Evolutionary conservation across 2,113 vertebrate genomes (phyloP).

Genomic region (Ceuthmochares aereus): DNA sequence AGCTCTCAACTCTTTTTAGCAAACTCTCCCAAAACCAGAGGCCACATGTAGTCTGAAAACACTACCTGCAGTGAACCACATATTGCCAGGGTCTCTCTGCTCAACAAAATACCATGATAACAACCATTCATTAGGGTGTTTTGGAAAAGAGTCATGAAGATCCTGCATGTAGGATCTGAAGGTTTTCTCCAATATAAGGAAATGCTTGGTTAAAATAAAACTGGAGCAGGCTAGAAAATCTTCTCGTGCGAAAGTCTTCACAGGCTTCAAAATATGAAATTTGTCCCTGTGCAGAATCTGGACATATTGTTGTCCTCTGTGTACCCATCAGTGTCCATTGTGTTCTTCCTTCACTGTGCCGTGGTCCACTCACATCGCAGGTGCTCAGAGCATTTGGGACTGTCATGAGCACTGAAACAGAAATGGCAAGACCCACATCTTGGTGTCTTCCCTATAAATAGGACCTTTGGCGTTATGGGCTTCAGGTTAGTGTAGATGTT

Average conservation of each 20-base stretch:
- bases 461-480: accelerated
- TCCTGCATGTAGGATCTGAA: neutral
- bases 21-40: neutral
- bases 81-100: neutral
- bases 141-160: neutral
- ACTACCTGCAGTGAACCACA: neutral
- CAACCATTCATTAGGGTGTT: neutral
- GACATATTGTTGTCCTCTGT: accelerated
- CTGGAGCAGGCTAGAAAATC: neutral
- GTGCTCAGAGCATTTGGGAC: neutral
- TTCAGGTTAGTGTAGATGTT: accelerated
- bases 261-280: neutral
- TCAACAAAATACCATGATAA: neutral
- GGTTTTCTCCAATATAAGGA: neutral
- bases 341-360: neutral
- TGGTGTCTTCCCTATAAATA: neutral
- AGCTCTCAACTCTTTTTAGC: neutral
- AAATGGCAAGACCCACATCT: neutral
- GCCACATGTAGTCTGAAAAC: neutral
- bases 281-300: neutral
- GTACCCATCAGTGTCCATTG: neutral
- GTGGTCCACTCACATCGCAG: neutral
- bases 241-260: neutral
- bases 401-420: neutral
- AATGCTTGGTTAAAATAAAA: neutral